Conservation (phyloP, 2,888 invertebrate species). For the Belgica antarctica region DNA sequence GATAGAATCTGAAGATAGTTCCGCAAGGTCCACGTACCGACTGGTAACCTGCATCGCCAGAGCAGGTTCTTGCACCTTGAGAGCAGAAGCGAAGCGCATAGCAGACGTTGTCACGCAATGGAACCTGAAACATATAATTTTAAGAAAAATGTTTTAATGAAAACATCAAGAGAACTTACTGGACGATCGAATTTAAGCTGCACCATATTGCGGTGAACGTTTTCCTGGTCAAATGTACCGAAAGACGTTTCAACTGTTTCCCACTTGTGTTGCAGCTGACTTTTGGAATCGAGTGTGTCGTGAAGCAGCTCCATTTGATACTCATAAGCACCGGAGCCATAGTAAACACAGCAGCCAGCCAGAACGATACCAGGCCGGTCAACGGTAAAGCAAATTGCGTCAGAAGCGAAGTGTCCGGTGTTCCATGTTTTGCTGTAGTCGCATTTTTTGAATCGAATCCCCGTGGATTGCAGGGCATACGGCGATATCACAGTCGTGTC, state of each 20-base stretch:
- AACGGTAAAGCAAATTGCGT: conserved; percentile 92
- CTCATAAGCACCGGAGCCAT: conserved; percentile 83
- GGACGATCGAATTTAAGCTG: conserved; percentile 89
- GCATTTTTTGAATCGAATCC: conserved; percentile 84
- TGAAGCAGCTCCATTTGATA: conserved; percentile 88
- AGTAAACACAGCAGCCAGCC: conserved; percentile 86
- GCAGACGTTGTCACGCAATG: conserved; percentile 79
- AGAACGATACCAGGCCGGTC: conserved; percentile 86
- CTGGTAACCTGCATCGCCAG: conserved; percentile 88
- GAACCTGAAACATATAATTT: too few species aligned
- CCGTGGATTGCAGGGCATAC: conserved; percentile 79
- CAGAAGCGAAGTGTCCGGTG: conserved; percentile 93
- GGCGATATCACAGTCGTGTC: conserved; percentile 57
- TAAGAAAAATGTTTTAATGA: too few species aligned
- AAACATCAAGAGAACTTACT: too few species aligned
- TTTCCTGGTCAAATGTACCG: conserved; percentile 80
- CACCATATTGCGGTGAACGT: conserved; percentile 82
- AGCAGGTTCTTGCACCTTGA: conserved; percentile 87
- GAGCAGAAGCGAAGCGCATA: conserved; percentile 87
- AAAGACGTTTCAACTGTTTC: conserved; percentile 79
- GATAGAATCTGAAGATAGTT: conserved; percentile 82
- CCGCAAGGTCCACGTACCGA: conserved; percentile 91
- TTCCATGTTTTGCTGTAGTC: conserved; percentile 93
- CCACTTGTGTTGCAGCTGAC: conserved; percentile 69
- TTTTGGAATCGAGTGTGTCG: conserved; percentile 57